A percentile compares a stretch with the other conserved stretches of the same genome.
phyloP scores from a whole-genome alignment of 2,888 invertebrate species.

The Callimorpha dominula region DNA sequence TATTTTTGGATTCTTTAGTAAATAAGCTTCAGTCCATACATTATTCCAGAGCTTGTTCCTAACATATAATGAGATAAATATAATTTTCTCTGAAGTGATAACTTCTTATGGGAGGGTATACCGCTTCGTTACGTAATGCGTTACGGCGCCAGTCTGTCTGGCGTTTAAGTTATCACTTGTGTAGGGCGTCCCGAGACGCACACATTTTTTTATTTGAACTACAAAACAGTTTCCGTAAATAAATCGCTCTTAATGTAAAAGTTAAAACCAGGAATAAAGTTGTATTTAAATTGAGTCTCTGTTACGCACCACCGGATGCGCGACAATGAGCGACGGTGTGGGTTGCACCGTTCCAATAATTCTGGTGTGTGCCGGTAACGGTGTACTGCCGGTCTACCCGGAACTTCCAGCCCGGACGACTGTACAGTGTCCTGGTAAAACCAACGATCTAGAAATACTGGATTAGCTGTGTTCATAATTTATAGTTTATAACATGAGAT shows the following conservation, averaged over 20 bases:
- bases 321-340: conserved; percentile 44
- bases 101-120: no score
- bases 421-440: conserved; percentile 28
- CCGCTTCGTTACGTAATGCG: no score
- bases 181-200: no score
- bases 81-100: no score
- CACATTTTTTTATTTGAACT: no score
- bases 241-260: conserved; percentile 18
- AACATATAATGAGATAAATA: no score
- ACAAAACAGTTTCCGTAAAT: not conserved
- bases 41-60: no score
- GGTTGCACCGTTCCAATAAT: conserved; percentile 48
- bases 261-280: conserved; percentile 35
- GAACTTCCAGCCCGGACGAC: conserved; percentile 47
- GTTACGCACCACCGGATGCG: conserved; percentile 26
- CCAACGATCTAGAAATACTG: conserved; percentile 22
- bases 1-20: no score
- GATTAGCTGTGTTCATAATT: conserved; percentile 14
- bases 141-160: no score
- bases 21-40: no score
- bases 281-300: conserved; percentile 28
- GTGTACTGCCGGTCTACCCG: conserved; percentile 48
- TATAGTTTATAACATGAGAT: not conserved
- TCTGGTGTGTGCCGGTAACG: conserved; percentile 48
- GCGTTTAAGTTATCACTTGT: no score